Evolutionary conservation across 2,113 vertebrate genomes (phyloP).

Genomic region (Macrotus californicus): DNA sequence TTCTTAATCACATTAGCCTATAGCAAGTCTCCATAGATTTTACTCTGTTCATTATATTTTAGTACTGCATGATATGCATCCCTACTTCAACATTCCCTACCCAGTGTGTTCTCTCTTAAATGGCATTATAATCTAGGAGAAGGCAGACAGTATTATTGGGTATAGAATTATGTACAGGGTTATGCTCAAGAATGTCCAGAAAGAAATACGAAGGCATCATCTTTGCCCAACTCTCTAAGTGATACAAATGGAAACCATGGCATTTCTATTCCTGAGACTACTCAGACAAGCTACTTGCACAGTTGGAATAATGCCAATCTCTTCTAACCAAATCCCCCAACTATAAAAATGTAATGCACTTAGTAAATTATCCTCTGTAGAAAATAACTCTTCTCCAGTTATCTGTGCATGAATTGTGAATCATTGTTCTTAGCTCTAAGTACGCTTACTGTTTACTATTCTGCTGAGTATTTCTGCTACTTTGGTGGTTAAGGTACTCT

Average conservation of each 20-base stretch:
- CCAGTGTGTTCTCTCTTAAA: neutral
- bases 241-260: neutral
- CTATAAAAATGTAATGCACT: neutral
- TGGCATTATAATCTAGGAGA: neutral
- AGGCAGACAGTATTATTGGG: neutral
- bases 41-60: neutral
- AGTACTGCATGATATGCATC: neutral
- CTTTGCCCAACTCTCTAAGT: neutral
- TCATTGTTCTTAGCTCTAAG: neutral
- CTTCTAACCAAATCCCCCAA: neutral
- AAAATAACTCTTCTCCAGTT: neutral
- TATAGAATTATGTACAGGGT: neutral
- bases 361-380: neutral
- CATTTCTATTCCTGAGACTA: neutral
- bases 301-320: neutral
- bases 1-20: neutral
- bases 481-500: neutral
- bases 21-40: neutral
- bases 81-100: neutral
- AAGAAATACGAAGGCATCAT: neutral
- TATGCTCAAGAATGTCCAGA: neutral
- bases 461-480: neutral
- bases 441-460: neutral
- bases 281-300: neutral
- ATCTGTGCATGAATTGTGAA: neutral